These are phyloP conservation scores for Poecilia wingei DNA, from an alignment of 2,797 vertebrate genomes.

Conservation along the genomic window DNA sequence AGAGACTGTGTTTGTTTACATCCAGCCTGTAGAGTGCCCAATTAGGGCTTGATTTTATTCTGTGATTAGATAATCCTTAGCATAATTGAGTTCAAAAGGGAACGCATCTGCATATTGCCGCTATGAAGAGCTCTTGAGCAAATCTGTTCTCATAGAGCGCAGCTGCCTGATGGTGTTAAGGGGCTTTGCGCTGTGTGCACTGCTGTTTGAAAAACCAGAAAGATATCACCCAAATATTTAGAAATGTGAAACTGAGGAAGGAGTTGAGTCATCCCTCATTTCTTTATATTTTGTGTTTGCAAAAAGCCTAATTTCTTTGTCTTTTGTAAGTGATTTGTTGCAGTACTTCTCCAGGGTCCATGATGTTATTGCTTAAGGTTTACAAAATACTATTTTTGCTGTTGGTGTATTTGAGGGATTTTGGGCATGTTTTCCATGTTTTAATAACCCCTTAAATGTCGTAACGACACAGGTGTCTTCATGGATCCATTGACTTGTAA, in stretches of 20 bases:
- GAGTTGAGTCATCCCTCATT: neutral
- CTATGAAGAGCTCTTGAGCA: slow-evolving; percentile 48
- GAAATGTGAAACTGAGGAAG: slow-evolving; percentile 2
- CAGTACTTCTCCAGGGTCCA: neutral
- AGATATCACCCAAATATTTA: slow-evolving; percentile 6
- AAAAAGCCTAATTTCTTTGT: neutral
- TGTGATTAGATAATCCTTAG: slow-evolving; percentile 63
- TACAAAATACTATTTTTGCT: neutral
- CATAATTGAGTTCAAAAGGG: slow-evolving; percentile 54
- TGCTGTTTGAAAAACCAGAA: slow-evolving; percentile 15
- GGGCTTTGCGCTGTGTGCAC: neutral
- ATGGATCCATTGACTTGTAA: no score
- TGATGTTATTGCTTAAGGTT: neutral
- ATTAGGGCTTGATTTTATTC: slow-evolving; percentile 53
- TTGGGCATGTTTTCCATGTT: neutral
- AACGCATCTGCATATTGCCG: slow-evolving; percentile 34
- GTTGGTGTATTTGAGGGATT: neutral
- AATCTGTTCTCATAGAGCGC: slow-evolving; percentile 48
- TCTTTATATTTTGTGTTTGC: neutral
- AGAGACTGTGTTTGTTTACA: slow-evolving; percentile 33
- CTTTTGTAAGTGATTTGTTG: neutral
- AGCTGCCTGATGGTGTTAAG: slow-evolving; percentile 47
- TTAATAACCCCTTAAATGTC: no score
- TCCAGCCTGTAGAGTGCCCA: slow-evolving; percentile 31
- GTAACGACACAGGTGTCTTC: no score